These are phyloP conservation scores for Parnassius mnemosyne DNA, from an alignment of 2,888 invertebrate species.

Conservation along the genomic window DNA sequence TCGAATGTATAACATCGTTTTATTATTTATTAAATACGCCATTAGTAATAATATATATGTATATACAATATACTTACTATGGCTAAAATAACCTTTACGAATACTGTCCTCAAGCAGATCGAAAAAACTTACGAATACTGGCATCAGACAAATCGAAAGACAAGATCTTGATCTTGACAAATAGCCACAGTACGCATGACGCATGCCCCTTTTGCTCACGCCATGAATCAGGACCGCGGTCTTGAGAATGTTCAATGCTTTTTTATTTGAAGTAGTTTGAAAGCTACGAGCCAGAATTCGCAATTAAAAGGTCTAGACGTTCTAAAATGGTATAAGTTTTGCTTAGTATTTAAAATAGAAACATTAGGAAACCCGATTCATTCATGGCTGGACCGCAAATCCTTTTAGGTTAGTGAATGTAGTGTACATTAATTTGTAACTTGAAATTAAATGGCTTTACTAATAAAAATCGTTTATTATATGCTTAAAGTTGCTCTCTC, in stretches of 20 bases:
- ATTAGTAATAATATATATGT: too few relatives aligned
- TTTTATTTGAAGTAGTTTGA: constrained; percentile 29
- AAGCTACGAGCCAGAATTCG: constrained; percentile 11
- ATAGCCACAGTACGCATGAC: constrained; percentile 31
- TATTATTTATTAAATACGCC: too few relatives aligned
- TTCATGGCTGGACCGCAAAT: constrained; percentile 7
- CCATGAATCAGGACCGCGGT: constrained; percentile 32
- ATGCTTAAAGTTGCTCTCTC: too few relatives aligned
- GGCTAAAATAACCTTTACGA: too few relatives aligned
- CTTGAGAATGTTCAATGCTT: constrained; percentile 31
- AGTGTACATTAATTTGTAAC: too few relatives aligned
- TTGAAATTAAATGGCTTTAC: too few relatives aligned
- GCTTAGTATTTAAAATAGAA: constrained; percentile 17
- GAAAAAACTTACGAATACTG: too few relatives aligned
- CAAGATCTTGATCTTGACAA: constrained; percentile 3
- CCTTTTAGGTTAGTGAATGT: not conserved
- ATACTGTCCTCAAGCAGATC: too few relatives aligned
- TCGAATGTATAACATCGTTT: too few relatives aligned
- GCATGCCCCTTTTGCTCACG: constrained; percentile 30
- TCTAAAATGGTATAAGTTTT: constrained; percentile 21
- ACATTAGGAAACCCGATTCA: constrained; percentile 2
- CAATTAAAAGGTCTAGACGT: constrained; percentile 27
- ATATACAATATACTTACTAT: too few relatives aligned
- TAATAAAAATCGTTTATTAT: too few relatives aligned
- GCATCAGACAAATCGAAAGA: too few relatives aligned